Evolutionary conservation across 2,113 vertebrate genomes (phyloP).

Genomic region (Tretioscincus oriximinensis): DNA sequence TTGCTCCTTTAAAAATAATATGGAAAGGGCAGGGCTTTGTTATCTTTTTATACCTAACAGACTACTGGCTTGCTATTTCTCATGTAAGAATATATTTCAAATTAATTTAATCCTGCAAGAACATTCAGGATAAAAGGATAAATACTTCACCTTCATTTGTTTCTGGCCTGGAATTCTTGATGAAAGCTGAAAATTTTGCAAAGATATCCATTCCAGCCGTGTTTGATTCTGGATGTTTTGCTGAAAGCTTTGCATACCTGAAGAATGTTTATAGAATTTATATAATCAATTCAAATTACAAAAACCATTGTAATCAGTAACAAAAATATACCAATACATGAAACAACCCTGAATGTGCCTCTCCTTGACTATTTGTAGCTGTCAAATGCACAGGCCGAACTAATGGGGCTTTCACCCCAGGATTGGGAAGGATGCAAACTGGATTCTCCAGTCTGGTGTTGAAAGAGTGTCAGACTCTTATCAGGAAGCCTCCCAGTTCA

Average conservation of each 20-base stretch:
- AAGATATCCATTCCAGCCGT: conserved; percentile 98
- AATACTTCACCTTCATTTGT: conserved; percentile 86
- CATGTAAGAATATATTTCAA: not conserved
- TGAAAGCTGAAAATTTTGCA: conserved; percentile 96
- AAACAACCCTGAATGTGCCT: too few species aligned
- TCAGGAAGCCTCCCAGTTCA: too few species aligned
- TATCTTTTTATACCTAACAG: not conserved
- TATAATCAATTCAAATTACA: not conserved
- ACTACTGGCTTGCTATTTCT: too few species aligned
- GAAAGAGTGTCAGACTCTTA: too few species aligned
- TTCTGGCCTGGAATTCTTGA: conserved; percentile 97
- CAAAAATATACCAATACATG: not conserved
- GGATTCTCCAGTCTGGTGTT: too few species aligned
- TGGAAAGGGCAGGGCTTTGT: not conserved
- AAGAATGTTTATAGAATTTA: conserved; percentile 25
- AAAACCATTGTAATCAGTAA: not conserved
- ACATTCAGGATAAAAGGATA: not conserved
- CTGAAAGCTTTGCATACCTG: conserved; percentile 88
- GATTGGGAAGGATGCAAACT: too few species aligned
- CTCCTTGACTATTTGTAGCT: not conserved
- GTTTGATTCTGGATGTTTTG: conserved; percentile 96
- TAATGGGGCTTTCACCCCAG: too few species aligned
- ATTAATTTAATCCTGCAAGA: not conserved
- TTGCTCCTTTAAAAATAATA: not conserved
- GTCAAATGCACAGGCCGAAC: too few species aligned